Evolutionary conservation across 2,888 invertebrate genomes (phyloP), one percentile per base, ranked within the genome.

Genomic region (Drosophila picticornis): DNA sequence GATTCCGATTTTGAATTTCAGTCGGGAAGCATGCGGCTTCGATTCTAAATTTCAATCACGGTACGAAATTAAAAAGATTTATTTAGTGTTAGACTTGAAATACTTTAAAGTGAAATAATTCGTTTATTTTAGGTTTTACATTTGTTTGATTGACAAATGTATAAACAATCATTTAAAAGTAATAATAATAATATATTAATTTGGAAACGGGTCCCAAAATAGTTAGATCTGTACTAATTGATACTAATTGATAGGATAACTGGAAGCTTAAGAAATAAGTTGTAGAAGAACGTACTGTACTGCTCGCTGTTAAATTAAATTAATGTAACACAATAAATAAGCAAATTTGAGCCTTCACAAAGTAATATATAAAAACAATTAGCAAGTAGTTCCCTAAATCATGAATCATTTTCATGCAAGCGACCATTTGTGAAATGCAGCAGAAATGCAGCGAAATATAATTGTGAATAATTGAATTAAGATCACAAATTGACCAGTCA

Each of bases 361-460:
- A 46, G 43, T 19, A 71, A 25, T 25, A 13, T 40, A 2, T 31
- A 32, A 31, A 4, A 56, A 51, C 16, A 63, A 67, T 77, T 72
- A 67, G 56, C 51, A 48, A 32, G 34, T 25, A 36, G 29, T 56
- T 48, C 32, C 25, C 38, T 53, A 55, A 56, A 60, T 19, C 46
- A 68, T 78, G 64, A 78, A 51, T 74, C 78, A 76, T 43, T 36
- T 10, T 11, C 34, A 13, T 19, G 29, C 25, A n/a, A n/a, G n/a
- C n/a, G n/a, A n/a, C 61, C 76, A 31, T 29, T 22, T 52, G 55
- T 50, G 25, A 25, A 46, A 57, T 53, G n/a, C 9, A 60, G 2
- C n/a, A n/a, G n/a, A n/a, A n/a, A n/a, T n/a, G n/a, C n/a, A n/a
- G n/a, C 29, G 34, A 16, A 53, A 5, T 22, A 34, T 36, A 32